phyloP scores from a whole-genome alignment of 2,888 invertebrate genomes.

The Yponomeuta plumbellus region DNA sequence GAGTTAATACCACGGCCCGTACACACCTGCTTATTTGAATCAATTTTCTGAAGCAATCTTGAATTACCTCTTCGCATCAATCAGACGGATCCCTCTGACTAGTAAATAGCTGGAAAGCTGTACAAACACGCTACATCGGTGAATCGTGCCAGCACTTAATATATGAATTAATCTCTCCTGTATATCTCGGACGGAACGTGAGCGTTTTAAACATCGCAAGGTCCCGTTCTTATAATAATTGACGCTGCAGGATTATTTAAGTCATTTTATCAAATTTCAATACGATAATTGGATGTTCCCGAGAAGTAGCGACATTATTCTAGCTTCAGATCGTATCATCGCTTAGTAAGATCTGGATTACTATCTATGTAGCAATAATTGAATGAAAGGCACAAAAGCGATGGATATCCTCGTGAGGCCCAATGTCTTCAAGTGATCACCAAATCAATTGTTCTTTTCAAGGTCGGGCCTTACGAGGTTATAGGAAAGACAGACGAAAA shows the following conservation, averaged over 20 bases:
- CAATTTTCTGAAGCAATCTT: conserved; percentile 42
- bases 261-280: not conserved
- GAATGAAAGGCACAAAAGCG: too few species aligned
- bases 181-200: not conserved
- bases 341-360: not conserved
- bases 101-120: conserved; percentile 21
- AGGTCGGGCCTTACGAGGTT: too few species aligned
- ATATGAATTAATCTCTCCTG: conserved; percentile 13
- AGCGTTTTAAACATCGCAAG: not conserved
- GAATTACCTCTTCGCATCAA: conserved; percentile 40
- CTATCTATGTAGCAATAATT: too few species aligned
- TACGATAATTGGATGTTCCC: too few species aligned
- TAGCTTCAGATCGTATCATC: not conserved
- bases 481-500: not conserved
- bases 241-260: not conserved
- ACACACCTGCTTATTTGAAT: conserved; percentile 44
- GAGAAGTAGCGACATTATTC: not conserved
- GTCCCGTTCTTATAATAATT: not conserved
- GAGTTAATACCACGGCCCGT: conserved; percentile 35
- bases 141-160: conserved; percentile 10
- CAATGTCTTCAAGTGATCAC: too few species aligned
- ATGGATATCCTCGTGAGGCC: too few species aligned
- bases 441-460: too few species aligned
- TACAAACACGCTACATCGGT: conserved; percentile 10
- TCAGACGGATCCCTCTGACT: conserved; percentile 28